Conservation (phyloP, 2,888 invertebrate species). For the Ligdia adustata region DNA sequence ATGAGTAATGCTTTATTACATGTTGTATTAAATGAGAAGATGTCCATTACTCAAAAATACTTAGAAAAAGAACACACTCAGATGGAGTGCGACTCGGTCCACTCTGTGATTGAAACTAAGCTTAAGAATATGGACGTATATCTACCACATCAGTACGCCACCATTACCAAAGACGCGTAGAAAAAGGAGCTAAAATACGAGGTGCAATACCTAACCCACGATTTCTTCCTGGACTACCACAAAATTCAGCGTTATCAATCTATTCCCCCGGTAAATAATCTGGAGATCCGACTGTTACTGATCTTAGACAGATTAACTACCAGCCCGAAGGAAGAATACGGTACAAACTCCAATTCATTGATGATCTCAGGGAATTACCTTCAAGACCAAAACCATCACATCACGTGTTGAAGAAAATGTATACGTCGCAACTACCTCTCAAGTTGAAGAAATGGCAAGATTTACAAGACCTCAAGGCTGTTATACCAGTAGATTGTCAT, state of each 20-base stretch:
- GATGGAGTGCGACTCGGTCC: slow-evolving; percentile 43
- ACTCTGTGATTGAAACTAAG: slow-evolving; percentile 51
- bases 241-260: slow-evolving; percentile 8
- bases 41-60: slow-evolving; percentile 40
- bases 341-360: neutral
- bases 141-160: slow-evolving; percentile 16
- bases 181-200: neutral
- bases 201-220: neutral
- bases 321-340: neutral
- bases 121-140: slow-evolving; percentile 38
- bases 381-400: neutral
- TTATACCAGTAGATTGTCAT: neutral
- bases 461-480: neutral
- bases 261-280: slow-evolving; percentile 2
- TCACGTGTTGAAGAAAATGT: too few relatives aligned
- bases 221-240: slow-evolving; percentile 4
- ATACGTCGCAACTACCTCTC: neutral
- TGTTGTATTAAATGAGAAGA: neutral
- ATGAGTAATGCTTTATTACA: neutral
- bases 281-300: neutral
- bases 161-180: slow-evolving; percentile 7
- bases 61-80: slow-evolving; percentile 43
- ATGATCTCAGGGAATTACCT: neutral
- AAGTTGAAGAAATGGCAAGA: neutral
- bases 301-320: slow-evolving; percentile 5